Conservation (phyloP, 1,140 invertebrate genomes). For the Philotrypesis tridentata region DNA sequence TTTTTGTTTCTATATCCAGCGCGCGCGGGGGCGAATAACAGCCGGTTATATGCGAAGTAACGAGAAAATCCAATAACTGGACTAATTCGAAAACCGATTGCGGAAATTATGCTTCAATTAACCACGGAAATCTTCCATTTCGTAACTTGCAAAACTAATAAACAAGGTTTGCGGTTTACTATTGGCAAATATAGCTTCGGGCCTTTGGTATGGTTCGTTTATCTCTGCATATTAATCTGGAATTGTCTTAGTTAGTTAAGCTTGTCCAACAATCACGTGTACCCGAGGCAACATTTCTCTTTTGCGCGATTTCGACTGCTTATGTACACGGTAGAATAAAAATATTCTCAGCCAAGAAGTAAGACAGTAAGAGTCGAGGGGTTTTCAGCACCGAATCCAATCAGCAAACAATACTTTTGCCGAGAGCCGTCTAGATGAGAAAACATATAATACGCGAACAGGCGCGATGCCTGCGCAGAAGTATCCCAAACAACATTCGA, state of each 20-base stretch:
- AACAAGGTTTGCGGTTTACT: neutral
- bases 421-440: neutral
- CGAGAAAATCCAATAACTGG: neutral
- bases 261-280: no score
- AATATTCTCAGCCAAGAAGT: neutral
- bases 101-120: neutral
- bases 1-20: neutral
- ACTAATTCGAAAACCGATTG: neutral
- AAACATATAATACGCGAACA: no score
- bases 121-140: neutral
- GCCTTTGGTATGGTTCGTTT: no score
- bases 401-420: neutral
- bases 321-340: neutral
- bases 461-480: neutral
- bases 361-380: neutral
- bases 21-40: no score
- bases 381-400: neutral
- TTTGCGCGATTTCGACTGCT: no score
- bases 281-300: no score
- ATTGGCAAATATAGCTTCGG: no score
- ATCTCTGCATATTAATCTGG: no score
- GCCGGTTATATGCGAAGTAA: neutral
- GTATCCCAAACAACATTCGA: neutral
- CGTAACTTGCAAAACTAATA: neutral
- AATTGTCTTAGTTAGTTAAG: no score